Conservation (phyloP, 1,140 invertebrate genomes). For the Bicyclus anynana region DNA sequence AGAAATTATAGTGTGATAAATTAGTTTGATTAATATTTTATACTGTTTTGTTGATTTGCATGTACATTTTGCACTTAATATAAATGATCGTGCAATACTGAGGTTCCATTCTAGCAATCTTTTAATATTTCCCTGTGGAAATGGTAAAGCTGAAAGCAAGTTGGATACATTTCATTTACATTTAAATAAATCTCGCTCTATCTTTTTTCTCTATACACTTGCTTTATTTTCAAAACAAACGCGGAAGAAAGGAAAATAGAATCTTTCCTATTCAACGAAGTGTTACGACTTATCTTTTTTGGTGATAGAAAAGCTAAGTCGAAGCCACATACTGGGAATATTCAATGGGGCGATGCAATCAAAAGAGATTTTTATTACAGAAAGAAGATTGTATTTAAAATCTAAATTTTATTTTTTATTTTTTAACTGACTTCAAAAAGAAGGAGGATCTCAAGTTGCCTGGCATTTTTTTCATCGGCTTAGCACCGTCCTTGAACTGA, state of each 20-base stretch:
- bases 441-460: no score
- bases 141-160: not conserved
- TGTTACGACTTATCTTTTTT: not conserved
- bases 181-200: constrained; percentile 2
- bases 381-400: no score
- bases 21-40: no score
- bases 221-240: not conserved
- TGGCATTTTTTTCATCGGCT: no score
- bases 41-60: no score
- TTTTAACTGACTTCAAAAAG: no score
- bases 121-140: not conserved
- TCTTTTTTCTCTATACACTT: not conserved
- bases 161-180: constrained; percentile 2
- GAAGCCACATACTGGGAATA: no score
- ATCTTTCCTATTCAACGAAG: not conserved
- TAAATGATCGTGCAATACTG: no score
- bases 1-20: no score
- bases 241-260: not conserved
- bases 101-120: not conserved
- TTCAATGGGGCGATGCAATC: not conserved
- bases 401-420: no score
- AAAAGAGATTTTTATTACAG: not conserved
- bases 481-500: no score
- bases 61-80: no score
- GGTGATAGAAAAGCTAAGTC: not conserved